Conservation (phyloP, 2,113 vertebrate species). For the Penelope pileata region DNA sequence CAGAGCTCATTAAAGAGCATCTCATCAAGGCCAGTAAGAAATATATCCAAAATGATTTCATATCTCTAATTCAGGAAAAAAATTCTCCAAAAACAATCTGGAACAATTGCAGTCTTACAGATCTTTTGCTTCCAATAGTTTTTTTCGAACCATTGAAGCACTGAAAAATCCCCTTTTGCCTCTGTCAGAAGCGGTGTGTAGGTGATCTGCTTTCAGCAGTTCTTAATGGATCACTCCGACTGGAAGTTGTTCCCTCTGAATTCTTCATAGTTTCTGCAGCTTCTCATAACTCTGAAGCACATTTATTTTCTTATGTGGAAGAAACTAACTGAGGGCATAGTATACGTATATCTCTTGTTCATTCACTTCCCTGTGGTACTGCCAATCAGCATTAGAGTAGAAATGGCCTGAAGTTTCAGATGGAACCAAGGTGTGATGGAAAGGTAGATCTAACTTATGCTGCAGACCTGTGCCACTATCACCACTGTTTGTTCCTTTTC, state of each 20-base stretch:
- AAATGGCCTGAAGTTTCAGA: neutral
- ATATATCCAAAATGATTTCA: neutral
- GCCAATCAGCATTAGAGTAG: neutral
- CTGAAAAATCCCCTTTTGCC: neutral
- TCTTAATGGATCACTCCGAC: slow-evolving; percentile 6
- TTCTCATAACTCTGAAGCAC: neutral
- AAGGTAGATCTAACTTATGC: neutral
- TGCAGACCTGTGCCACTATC: neutral
- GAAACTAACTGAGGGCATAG: neutral
- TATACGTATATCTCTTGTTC: neutral
- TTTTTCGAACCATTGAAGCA: neutral
- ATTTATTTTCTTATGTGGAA: slow-evolving; percentile 7
- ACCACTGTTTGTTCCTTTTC: accelerated
- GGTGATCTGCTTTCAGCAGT: slow-evolving; percentile 19
- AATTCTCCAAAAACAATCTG: neutral
- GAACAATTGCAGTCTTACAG: neutral
- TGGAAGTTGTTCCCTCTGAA: neutral
- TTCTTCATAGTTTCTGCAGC: neutral
- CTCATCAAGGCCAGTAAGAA: neutral
- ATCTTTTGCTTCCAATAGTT: neutral
- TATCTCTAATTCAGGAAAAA: neutral
- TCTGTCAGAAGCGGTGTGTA: neutral
- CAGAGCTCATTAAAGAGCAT: neutral
- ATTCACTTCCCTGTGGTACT: neutral
- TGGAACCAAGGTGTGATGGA: neutral